Evolutionary conservation across 1,140 invertebrate species (phyloP).

Genomic region (Pemphigus obesinymphae): DNA sequence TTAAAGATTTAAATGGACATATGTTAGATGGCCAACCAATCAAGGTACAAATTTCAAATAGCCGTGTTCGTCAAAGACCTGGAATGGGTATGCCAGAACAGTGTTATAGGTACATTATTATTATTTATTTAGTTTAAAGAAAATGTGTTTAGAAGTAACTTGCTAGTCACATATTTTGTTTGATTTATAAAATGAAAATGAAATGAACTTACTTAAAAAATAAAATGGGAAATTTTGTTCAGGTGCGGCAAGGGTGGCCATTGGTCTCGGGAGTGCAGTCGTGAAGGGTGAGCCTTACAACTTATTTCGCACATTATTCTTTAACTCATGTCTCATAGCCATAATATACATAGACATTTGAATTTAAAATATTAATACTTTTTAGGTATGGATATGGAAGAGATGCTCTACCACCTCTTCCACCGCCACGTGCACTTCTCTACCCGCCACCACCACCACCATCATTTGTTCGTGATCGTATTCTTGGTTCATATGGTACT

Average conservation of each 20-base stretch:
- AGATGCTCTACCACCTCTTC: slow-evolving; percentile 14
- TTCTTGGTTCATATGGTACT: slow-evolving; percentile 61
- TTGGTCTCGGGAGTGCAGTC: slow-evolving; percentile 90
- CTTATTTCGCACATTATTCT: slow-evolving; percentile 48
- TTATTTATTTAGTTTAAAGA: slow-evolving; percentile 7
- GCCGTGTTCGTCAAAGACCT: slow-evolving; percentile 82
- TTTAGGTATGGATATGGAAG: slow-evolving; percentile 27
- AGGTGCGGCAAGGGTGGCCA: slow-evolving; percentile 86
- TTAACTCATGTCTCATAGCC: slow-evolving; percentile 2
- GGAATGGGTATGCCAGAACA: slow-evolving; percentile 93
- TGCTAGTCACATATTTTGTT: slow-evolving; percentile 35
- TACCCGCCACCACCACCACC: slow-evolving; percentile 75
- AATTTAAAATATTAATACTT: slow-evolving; percentile 8
- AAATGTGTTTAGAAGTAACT: slow-evolving; percentile 40
- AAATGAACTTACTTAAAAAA: slow-evolving; percentile 14
- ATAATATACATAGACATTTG: neutral
- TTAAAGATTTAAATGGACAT: slow-evolving; percentile 79
- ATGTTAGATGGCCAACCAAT: slow-evolving; percentile 79
- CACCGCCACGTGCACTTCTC: slow-evolving; percentile 50
- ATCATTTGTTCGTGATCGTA: slow-evolving; percentile 76
- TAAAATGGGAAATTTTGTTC: slow-evolving; percentile 42
- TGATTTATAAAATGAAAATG: slow-evolving; percentile 9
- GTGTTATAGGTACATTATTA: slow-evolving; percentile 62
- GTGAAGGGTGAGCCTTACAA: slow-evolving; percentile 48
- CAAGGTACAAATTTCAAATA: slow-evolving; percentile 86